Evolutionary conservation across 2,888 invertebrate species (phyloP), one percentile per base, ranked within the genome.

Genomic region (Cynaeus angustus): DNA sequence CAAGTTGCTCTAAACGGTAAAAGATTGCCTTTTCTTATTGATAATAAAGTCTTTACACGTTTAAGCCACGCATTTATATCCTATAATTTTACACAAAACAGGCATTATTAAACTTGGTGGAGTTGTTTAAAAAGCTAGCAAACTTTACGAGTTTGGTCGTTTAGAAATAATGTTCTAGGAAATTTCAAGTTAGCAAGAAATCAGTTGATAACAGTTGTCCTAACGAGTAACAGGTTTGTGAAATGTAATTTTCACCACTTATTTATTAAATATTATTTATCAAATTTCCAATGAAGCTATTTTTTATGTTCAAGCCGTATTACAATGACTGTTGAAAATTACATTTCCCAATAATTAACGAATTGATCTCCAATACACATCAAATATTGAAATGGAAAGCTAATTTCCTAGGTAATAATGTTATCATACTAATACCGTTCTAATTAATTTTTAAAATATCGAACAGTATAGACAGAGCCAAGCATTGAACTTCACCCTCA

Each of bases 21-120:
- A 59, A 59, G 59, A 59, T 59, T 59, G 59, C 28, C 6, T 59
- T 48, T 59, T 59, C 59, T 59, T 59, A 59, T 59, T 59, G 59
- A 59, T 46, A 59, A 59, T 59, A 59, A 59, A 59, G 59, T 30
- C n/a, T 46, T 45, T 59, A 46, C 59, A 33, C 41, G 59, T 46
- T 21, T 41, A 8, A 28, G 12, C 26, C 10, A 43, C 37, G 16
- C 41, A 43, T 58, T 43, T 58, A 26, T 45, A 58, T 43, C 59
- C 26, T 16, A 33, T 46, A 30, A 45, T 59, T 33, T 16, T 13
- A 1, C 14, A 37, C 46, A 30, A 37, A 46, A 8, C 46, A 46
- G 14, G 16, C 59, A 33, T 59, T 59, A 59, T 59, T 59, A 45
- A 59, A 14, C 43, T 55, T 38, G n/a, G 38, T 37, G 6, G 37